Conservation (phyloP, 2,113 vertebrate genomes). For the Tachysurus fulvidraco region DNA sequence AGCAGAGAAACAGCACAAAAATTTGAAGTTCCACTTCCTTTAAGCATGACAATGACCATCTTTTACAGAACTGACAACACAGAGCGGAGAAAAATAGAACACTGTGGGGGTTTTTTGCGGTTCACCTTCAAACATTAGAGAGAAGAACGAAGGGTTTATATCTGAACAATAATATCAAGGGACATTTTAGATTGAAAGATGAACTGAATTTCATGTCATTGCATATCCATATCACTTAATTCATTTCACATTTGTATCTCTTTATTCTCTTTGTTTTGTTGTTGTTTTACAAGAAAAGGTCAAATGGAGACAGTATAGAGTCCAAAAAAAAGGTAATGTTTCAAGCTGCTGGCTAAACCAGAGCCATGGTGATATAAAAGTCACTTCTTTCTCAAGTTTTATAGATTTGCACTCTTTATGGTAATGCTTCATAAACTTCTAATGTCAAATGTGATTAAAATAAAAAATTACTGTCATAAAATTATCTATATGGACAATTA, state of each 20-base stretch:
- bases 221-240: background rate
- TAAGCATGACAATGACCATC: background rate
- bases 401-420: background rate
- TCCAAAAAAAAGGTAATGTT: background rate
- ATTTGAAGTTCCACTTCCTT: conserved; percentile 39
- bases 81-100: background rate
- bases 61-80: conserved; percentile 24
- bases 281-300: background rate
- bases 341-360: conserved; percentile 14
- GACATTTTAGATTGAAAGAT: background rate
- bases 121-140: conserved; percentile 10
- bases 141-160: background rate
- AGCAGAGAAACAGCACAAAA: conserved; percentile 14
- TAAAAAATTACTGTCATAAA: conserved; percentile 17
- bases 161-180: background rate
- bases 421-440: background rate
- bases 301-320: background rate
- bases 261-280: background rate
- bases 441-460: background rate
- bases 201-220: background rate
- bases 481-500: conserved; percentile 25
- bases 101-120: conserved; percentile 15
- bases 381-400: conserved; percentile 15
- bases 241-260: conserved; percentile 1
- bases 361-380: conserved; percentile 1